Evolutionary conservation across 2,888 invertebrate species (phyloP).

Genomic region (Lithophane socia): DNA sequence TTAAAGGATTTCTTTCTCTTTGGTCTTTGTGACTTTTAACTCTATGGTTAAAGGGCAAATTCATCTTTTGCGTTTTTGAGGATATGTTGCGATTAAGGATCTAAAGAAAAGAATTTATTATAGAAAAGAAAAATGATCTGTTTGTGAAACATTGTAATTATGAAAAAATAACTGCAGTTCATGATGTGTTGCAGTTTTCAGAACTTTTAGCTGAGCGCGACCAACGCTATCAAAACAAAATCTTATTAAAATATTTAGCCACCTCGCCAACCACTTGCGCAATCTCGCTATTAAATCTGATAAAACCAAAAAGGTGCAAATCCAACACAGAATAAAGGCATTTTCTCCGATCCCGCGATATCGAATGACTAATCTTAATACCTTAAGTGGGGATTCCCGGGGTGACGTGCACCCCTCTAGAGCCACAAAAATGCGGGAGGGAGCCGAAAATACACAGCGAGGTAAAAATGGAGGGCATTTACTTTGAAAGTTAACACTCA

Average conservation of each 20-base stretch:
- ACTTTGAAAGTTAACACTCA: constrained; percentile 27
- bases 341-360: constrained; percentile 33
- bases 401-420: constrained; percentile 23
- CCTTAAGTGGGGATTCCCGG: constrained; percentile 52
- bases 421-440: constrained; percentile 26
- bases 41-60: background rate
- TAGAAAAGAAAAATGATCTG: background rate
- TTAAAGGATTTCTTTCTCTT: constrained; percentile 31
- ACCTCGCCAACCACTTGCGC: background rate
- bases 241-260: constrained; percentile 4
- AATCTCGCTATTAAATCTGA: constrained; percentile 8
- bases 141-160: background rate
- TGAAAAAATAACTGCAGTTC: background rate
- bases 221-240: background rate
- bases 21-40: background rate
- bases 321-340: constrained; percentile 8
- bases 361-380: constrained; percentile 54
- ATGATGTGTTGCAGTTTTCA: background rate
- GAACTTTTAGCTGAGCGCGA: background rate
- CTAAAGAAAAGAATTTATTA: background rate
- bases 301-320: constrained; percentile 26
- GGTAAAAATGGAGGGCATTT: constrained; percentile 16
- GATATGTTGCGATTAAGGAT: background rate
- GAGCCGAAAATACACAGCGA: constrained; percentile 23
- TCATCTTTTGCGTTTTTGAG: background rate